These are phyloP conservation scores for Tiliacea aurago DNA, from an alignment of 2,888 invertebrate genomes.

Conservation along the genomic window DNA sequence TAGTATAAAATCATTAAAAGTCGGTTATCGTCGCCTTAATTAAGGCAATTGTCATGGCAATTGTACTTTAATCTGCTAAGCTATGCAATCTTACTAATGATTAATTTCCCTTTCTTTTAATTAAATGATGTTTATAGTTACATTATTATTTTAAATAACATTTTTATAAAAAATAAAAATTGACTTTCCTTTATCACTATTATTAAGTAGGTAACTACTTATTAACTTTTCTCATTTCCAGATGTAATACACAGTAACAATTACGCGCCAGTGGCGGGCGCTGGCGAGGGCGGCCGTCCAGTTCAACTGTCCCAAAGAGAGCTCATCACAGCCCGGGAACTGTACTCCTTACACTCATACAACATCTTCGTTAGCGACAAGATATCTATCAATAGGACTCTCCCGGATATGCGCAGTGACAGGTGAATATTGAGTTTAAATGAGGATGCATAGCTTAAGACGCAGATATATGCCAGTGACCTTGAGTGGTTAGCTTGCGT, in stretches of 20 bases:
- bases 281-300: slow-evolving; percentile 95
- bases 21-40: no score
- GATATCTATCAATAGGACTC: slow-evolving; percentile 95
- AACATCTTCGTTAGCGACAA: slow-evolving; percentile 97
- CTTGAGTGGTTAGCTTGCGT: no score
- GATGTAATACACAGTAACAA: slow-evolving; percentile 94
- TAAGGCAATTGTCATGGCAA: slow-evolving; percentile 21
- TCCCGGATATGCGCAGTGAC: slow-evolving; percentile 96
- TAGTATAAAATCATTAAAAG: no score
- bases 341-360: slow-evolving; percentile 96
- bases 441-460: background rate
- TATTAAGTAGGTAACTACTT: background rate
- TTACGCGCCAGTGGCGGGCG: slow-evolving; percentile 93
- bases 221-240: slow-evolving; percentile 72
- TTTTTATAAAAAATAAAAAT: background rate
- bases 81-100: slow-evolving; percentile 14
- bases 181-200: background rate
- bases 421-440: slow-evolving; percentile 86
- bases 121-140: background rate
- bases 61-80: slow-evolving; percentile 23
- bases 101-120: background rate
- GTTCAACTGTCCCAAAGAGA: slow-evolving; percentile 94
- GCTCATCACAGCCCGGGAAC: slow-evolving; percentile 93
- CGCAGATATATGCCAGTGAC: no score
- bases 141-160: no score